Evolutionary conservation across 2,888 invertebrate genomes (phyloP), one percentile per base, ranked within the genome.

Genomic region (Latheticus oryzae): DNA sequence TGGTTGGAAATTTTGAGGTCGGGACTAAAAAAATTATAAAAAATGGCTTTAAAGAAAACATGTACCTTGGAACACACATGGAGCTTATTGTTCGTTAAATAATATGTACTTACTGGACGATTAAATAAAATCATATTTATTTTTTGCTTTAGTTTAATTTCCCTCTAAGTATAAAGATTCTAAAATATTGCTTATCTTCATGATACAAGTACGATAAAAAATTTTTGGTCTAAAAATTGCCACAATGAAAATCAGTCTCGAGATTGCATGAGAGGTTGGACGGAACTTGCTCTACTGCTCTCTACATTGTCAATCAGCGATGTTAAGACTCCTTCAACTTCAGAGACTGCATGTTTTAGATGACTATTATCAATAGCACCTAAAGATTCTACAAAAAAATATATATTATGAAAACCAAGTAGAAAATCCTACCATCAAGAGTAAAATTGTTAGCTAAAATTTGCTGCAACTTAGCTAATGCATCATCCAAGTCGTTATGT

Each of bases 281-380:
- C 65, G 1, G 75, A 72, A 63, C 61, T 72, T 0, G 82, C 81
- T 3, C 82, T 81, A 2, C 84, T 78, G 40, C 81, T 81, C 68
- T 88, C 88, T 13, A 88, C 87, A 15, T 85, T 87, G 35, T 87
- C 83, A 42, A 88, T 87, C 16, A 88, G 78, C 0, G 85, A 84
- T 0, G 87, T 86, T 8, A 88, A 77, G 57, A 88, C 79, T 3
- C 86, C 88, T 73, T 88, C 88, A 81, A 88, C 87, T 74, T 88
- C 88, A 16, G 83, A 86, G 0, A 88, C 87, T 0, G 87, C 87
- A 66, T 85, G 83, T 37, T 87, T 85, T 1, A 88, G 76, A 67
- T 88, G 86, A 0, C 82, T 84, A 74, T 88, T 88, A 73, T 88
- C 88, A 62, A 84, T 80, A 64, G 78, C 80, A 0, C 82, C 83